phyloP scores from a whole-genome alignment of 2,888 invertebrate species.

The Limnephilus marmoratus region DNA sequence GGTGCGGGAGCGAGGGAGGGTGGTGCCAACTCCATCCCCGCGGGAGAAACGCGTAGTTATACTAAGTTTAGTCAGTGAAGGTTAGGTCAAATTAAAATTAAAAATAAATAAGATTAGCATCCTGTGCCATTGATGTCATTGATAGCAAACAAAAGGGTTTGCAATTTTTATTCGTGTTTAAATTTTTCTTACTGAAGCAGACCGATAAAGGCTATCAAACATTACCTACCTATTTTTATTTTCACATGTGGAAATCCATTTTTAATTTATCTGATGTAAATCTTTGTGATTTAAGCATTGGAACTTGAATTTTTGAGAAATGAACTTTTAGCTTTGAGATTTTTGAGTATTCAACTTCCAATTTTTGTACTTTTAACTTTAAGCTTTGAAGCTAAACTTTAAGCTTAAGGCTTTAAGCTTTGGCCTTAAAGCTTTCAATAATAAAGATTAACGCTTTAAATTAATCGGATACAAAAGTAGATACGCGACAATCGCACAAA shows the following conservation, averaged over 20 bases:
- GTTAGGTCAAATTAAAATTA: neutral
- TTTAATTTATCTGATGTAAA: neutral
- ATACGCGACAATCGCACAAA: too few relatives aligned
- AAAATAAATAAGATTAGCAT: neutral
- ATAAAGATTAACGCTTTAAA: too few relatives aligned
- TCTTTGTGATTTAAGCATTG: neutral
- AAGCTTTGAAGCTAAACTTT: too few relatives aligned
- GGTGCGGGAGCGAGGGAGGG: constrained; percentile 27
- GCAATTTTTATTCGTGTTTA: too few relatives aligned
- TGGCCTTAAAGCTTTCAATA: too few relatives aligned
- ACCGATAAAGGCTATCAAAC: neutral
- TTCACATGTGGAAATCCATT: neutral
- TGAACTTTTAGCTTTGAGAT: neutral
- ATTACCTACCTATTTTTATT: neutral
- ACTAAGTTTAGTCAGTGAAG: neutral
- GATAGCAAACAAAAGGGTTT: too few relatives aligned
- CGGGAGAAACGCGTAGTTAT: constrained; percentile 10
- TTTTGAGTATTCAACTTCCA: neutral
- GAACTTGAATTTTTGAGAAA: neutral
- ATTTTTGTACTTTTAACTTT: neutral
- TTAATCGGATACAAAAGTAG: too few relatives aligned
- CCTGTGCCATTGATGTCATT: neutral
- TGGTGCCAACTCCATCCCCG: constrained; percentile 20
- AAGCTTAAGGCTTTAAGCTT: too few relatives aligned
- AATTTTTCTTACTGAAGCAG: too few relatives aligned